phyloP scores from a whole-genome alignment of 2,113 vertebrate species.

The Poecile atricapillus region DNA sequence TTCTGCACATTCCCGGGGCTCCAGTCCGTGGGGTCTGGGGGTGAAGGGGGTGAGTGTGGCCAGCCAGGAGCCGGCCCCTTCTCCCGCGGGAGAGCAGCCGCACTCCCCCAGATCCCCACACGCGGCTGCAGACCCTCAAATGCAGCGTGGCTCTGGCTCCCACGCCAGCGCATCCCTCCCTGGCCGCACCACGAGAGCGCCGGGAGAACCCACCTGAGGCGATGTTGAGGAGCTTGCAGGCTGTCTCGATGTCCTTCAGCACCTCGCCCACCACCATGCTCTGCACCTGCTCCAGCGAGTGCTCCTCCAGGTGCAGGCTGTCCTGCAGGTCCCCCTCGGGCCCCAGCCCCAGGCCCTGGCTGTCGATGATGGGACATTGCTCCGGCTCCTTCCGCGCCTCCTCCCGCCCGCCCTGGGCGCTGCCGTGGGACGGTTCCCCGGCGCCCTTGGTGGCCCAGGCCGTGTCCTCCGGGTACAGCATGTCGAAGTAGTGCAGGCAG shows the following conservation, averaged over 20 bases:
- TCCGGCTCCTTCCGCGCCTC: slow-evolving; percentile 80
- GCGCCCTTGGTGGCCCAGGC: slow-evolving; percentile 76
- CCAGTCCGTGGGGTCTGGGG: slow-evolving; percentile 89
- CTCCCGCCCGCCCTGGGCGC: background rate
- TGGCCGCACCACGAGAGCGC: rapidly evolving
- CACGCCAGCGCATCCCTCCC: rapidly evolving
- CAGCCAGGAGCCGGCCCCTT: rapidly evolving
- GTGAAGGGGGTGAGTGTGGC: background rate
- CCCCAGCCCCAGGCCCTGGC: slow-evolving; percentile 83
- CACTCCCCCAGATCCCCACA: background rate
- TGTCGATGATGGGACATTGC: slow-evolving; percentile 95
- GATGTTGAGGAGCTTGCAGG: slow-evolving; percentile 96
- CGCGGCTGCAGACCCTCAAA: background rate
- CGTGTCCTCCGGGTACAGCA: slow-evolving; percentile 81
- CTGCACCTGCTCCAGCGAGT: slow-evolving; percentile 94
- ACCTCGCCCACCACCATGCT: slow-evolving; percentile 97
- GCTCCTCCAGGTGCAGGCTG: slow-evolving; percentile 81
- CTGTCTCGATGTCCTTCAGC: slow-evolving; percentile 95
- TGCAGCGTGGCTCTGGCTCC: background rate
- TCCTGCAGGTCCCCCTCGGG: slow-evolving; percentile 78
- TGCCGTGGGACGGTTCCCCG: background rate
- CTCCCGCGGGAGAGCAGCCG: rapidly evolving
- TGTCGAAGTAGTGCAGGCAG: slow-evolving; percentile 91
- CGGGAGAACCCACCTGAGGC: slow-evolving; percentile 75
- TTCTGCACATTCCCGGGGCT: slow-evolving; percentile 91